Evolutionary conservation across 2,113 vertebrate genomes (phyloP), one percentile per base, ranked within the genome.

Genomic region (Cichladusa arquata): DNA sequence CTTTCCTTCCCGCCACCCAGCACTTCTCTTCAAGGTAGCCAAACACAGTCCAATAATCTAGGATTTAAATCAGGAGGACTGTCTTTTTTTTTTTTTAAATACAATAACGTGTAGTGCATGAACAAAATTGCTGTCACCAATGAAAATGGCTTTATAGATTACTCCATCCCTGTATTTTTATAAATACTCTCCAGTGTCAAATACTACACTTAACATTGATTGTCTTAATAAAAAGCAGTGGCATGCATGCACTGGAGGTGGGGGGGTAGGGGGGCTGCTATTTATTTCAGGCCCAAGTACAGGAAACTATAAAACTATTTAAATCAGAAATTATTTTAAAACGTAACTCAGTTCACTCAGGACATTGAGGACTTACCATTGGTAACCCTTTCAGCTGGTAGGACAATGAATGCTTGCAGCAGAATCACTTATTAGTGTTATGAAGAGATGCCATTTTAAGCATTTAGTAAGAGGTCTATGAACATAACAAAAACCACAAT

Each of bases 241-340:
- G 66, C 90, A 83, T 3, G 2, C 61, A 88, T 64, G 42, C 50
- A 24, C 80, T 77, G 91, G 25, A 61, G 19, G 18, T 40, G 50
- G 50, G 48, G 16, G 24, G 20, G 25, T 78, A 23, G 18, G 9
- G 12, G 34, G 10, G 15, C 16, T 42, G 38, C 58, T 61, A 13
- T 60, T 44, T 83, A 22, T 60, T 83, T 84, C 74, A 47, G 36
- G 25, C 28, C 70, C 14, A 61, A 81, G 33, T 60, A 92, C 38
- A 86, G 61, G 61, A 90, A 64, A 47, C 14, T 44, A 25, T 48
- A 65, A 42, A 88, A 74, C 33, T 53, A 11, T 83, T 95, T 60
- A 76, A 57, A 92, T 31, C 15, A 64, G 78, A 58, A 95, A 94
- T 58, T 47, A 67, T 96, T 93, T 91, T 81, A 67, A 93, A 96